These are phyloP conservation scores for Rhamnusium bicolor DNA, from an alignment of 2,888 invertebrate genomes.

Conservation along the genomic window DNA sequence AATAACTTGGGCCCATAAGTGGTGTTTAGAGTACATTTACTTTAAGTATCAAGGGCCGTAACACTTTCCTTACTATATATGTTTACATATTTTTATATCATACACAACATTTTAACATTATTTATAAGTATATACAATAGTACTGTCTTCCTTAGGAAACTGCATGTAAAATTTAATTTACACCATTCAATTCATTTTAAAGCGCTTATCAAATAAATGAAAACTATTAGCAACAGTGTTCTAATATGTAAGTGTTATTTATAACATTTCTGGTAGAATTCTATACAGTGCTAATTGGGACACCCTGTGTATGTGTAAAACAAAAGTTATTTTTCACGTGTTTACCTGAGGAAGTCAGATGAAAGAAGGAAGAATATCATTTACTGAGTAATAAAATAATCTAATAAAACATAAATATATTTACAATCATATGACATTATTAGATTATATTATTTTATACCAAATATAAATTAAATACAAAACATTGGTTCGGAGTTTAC, in stretches of 20 bases:
- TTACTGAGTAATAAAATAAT: slow-evolving; percentile 43
- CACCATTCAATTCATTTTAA: too few species aligned
- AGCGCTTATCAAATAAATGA: too few species aligned
- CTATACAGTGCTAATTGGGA: too few species aligned
- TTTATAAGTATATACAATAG: slow-evolving; percentile 68
- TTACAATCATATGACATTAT: slow-evolving; percentile 38
- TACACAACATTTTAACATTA: slow-evolving; percentile 69
- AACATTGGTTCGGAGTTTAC: slow-evolving; percentile 27
- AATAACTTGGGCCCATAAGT: slow-evolving; percentile 59
- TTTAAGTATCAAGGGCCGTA: slow-evolving; percentile 55
- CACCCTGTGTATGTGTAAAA: too few species aligned
- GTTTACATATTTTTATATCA: slow-evolving; percentile 58
- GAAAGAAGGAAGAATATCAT: slow-evolving; percentile 44
- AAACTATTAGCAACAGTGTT: too few species aligned
- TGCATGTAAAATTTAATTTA: too few species aligned
- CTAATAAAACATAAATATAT: slow-evolving; percentile 42
- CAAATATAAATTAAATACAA: slow-evolving; percentile 25
- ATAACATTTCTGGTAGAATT: too few species aligned
- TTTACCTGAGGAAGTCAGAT: slow-evolving; percentile 38
- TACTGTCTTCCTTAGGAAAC: slow-evolving; percentile 32
- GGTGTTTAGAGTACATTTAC: slow-evolving; percentile 56
- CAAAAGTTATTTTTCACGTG: slow-evolving; percentile 24
- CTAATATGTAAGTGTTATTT: too few species aligned
- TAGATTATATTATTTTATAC: slow-evolving; percentile 41
- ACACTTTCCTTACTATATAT: slow-evolving; percentile 50